Percentiles rank a stretch among this genome's conserved stretches.
Evolutionary conservation across 2,113 vertebrate species (phyloP).

Genomic region (Himantopus leucocephalus): DNA sequence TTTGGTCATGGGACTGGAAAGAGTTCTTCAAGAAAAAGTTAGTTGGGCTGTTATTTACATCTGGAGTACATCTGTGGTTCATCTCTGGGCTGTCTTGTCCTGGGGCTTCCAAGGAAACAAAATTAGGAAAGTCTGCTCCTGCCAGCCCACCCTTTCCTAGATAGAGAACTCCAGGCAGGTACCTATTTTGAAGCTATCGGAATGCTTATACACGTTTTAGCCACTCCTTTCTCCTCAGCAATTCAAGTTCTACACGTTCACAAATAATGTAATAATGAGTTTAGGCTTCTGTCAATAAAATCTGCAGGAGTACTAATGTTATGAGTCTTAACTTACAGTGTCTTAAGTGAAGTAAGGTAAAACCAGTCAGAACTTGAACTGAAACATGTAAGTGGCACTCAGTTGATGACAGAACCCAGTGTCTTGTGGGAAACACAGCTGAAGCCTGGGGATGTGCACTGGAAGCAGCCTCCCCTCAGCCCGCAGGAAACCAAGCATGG

Average conservation of each 20-base stretch:
- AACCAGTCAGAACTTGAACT: not conserved
- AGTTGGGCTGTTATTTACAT: not conserved
- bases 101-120: not conserved
- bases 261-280: not conserved
- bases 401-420: not conserved
- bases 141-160: not conserved
- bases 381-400: not conserved
- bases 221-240: not conserved
- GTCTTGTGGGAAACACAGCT: not conserved
- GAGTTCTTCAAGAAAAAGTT: not conserved
- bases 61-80: not conserved
- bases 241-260: not conserved
- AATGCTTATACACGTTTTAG: not conserved
- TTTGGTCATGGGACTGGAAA: not conserved
- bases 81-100: not conserved
- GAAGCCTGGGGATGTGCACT: not conserved
- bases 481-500: not conserved
- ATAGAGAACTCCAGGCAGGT: not conserved
- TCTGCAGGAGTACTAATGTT: not conserved
- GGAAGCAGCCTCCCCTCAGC: not conserved
- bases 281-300: not conserved
- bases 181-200: not conserved
- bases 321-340: not conserved
- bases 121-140: not conserved
- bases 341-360: not conserved